Percentiles rank a stretch among this genome's conserved stretches.
Conservation (phyloP, 2,888 invertebrate genomes). For the Tetropium fuscum region DNA sequence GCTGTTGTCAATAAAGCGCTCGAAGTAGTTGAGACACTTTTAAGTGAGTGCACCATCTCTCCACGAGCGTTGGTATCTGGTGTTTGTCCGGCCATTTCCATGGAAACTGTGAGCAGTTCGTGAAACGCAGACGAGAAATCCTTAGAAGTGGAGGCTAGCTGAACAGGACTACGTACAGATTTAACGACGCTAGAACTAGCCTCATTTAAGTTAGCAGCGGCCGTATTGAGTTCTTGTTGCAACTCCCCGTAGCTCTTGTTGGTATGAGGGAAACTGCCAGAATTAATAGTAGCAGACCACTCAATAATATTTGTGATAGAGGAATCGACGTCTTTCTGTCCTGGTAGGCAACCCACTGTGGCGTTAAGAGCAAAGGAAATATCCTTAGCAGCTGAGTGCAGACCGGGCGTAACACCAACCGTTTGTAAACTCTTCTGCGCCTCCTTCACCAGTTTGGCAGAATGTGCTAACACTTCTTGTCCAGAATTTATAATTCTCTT, state of each 20-base stretch:
- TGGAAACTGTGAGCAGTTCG: conserved; percentile 80
- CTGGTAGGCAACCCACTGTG: conserved; percentile 89
- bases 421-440: conserved; percentile 81
- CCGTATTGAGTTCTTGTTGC: conserved; percentile 86
- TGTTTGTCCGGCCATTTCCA: conserved; percentile 89
- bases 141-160: conserved; percentile 80
- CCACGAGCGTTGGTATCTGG: conserved; percentile 75
- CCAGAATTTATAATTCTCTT: conserved; percentile 75
- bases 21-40: conserved; percentile 88
- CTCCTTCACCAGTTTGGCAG: conserved; percentile 65
- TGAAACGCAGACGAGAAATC: conserved; percentile 84
- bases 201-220: conserved; percentile 86
- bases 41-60: conserved; percentile 88
- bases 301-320: conserved; percentile 86
- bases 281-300: conserved; percentile 78
- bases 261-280: conserved; percentile 81
- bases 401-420: conserved; percentile 73
- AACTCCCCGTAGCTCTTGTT: conserved; percentile 82
- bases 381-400: conserved; percentile 82
- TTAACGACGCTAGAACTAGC: conserved; percentile 87
- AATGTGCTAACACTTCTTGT: conserved; percentile 71
- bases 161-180: conserved; percentile 77
- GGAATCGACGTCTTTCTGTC: conserved; percentile 93
- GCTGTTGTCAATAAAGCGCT: conserved; percentile 88
- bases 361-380: conserved; percentile 72